Base-by-base conservation (phyloP, 1,140 invertebrate genomes). In the Cataglyphis hispanica region DNA sequence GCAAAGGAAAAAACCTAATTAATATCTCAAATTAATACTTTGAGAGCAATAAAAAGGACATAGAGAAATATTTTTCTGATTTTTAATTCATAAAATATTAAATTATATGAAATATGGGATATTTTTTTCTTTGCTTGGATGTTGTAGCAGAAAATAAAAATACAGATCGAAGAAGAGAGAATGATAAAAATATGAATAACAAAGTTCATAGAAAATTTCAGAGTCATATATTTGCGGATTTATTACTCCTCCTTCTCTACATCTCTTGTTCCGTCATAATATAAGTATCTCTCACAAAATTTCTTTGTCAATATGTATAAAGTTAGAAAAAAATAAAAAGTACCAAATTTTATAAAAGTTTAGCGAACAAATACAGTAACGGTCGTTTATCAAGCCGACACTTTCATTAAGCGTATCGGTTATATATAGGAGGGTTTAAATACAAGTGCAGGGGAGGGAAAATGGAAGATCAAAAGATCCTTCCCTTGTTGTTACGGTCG, bases 391-490 rank as follows among this genome's bases (percentile, higher is more conserved):
- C 63, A 78, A 69, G 22, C 37, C 60, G 50, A 19, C 25, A 58
- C 34, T 85, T 85, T 80, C 56, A 77, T 77, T 85, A 67, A 85
- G 63, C 72, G 75, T 66, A 56, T 40, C 58, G n/a, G 27, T 46
- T 75, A 75, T 67, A 74, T 67, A 69, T 22, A 37, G 76, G 61
- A 56, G 78, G 61, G 81, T 70, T 69, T 86, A 89, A 89, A 78
- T 89, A 85, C 60, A 64, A 72, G 69, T 81, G 60, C 58, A 37
- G 34, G 74, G 25, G 11, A 13, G 66, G 0, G 31, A 34, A 63
- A 56, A 56, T 53, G 46, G 78, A 84, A 91, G 90, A 92, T 92
- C 90, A 92, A 92, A 92, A 88, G 91, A 89, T 81, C 67, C 74
- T 78, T 63, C 56, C 61, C 19, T 40, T 50, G 64, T 78, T 60